Percentiles rank a stretch among this genome's conserved stretches.
These are phyloP conservation scores for Pantherophis guttatus DNA, from an alignment of 2,113 vertebrate genomes.

Conservation along the genomic window DNA sequence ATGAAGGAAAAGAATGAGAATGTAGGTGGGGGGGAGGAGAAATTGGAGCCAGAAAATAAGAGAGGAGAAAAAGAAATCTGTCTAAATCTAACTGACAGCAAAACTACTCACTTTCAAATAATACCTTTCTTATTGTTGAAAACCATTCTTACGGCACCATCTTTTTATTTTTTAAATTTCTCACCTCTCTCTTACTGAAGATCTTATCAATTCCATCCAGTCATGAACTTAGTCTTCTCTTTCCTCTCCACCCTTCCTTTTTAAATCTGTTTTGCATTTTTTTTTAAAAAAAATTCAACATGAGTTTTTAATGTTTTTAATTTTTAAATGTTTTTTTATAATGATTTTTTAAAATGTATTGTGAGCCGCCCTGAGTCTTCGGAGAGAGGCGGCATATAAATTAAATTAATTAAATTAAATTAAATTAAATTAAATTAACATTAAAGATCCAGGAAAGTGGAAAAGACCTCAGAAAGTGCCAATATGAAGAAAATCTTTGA, in stretches of 20 bases:
- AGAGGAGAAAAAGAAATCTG: too few species aligned
- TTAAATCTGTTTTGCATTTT: neutral
- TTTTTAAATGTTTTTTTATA: too few species aligned
- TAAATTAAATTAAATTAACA: neutral
- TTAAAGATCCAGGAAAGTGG: neutral
- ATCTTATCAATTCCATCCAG: neutral
- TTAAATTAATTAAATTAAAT: too few species aligned
- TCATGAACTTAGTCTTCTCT: neutral
- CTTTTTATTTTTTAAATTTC: neutral
- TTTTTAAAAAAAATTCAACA: neutral
- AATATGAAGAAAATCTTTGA: neutral
- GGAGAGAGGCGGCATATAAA: too few species aligned
- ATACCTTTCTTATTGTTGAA: neutral
- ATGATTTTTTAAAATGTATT: too few species aligned
- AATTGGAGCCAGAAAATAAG: too few species aligned
- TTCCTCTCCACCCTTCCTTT: neutral
- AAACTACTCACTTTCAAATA: too few species aligned
- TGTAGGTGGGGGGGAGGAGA: neutral
- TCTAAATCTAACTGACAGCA: too few species aligned
- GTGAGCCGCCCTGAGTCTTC: too few species aligned
- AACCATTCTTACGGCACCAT: neutral
- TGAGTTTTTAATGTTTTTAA: too few species aligned
- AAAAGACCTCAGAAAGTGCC: neutral
- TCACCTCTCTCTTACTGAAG: neutral
- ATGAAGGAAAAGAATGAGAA: neutral